Percentiles rank a stretch among this genome's conserved stretches.
phyloP scores from a whole-genome alignment of 2,113 vertebrate species.

The Cephalophus harveyi region DNA sequence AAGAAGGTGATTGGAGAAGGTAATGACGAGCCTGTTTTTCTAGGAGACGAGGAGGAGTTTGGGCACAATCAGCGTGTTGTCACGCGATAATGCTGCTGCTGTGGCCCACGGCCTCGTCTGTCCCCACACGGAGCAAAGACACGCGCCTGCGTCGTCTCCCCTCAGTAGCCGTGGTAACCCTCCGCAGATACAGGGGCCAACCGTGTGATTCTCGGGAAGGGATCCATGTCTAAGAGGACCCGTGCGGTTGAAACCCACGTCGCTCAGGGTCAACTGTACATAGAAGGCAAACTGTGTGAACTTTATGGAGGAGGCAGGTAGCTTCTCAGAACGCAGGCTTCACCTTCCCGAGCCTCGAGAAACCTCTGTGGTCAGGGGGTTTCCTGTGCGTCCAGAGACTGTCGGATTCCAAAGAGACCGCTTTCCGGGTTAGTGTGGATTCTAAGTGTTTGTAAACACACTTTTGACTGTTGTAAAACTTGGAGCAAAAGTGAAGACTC shows the following conservation, averaged over 20 bases:
- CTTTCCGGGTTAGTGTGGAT: background rate
- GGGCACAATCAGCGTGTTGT: background rate
- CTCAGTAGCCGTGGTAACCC: background rate
- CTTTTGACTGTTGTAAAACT: background rate
- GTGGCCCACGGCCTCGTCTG: background rate
- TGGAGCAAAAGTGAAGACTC: background rate
- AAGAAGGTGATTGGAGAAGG: background rate
- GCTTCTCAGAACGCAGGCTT: background rate
- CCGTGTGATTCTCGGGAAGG: background rate
- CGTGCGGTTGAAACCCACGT: fast-evolving
- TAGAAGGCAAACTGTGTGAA: background rate
- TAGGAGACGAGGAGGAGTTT: background rate
- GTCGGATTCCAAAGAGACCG: background rate
- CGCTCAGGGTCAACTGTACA: background rate
- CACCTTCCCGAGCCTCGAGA: background rate
- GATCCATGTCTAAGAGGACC: background rate
- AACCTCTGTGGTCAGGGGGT: background rate
- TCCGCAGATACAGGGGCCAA: fast-evolving
- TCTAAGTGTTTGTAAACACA: background rate
- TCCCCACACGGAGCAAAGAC: background rate
- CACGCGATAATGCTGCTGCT: fast-evolving
- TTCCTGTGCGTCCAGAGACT: background rate
- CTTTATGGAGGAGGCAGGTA: fast-evolving
- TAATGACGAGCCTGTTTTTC: background rate
- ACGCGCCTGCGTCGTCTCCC: fast-evolving